phyloP scores from a whole-genome alignment of 2,113 vertebrate genomes.

The Peromyscus leucopus region DNA sequence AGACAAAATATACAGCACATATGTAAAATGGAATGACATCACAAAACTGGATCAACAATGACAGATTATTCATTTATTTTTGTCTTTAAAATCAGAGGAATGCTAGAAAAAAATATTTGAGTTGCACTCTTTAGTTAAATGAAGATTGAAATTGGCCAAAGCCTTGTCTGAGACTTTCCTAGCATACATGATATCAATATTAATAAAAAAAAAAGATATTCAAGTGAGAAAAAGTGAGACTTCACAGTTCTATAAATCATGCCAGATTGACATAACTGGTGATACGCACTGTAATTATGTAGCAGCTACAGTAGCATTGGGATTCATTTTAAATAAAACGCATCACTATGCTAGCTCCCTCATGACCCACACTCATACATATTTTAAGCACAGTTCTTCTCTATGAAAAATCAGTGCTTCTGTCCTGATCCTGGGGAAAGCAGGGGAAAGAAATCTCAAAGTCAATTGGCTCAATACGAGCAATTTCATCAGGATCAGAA shows the following conservation, averaged over 20 bases:
- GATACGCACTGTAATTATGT: slow-evolving; percentile 37
- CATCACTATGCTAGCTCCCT: not conserved
- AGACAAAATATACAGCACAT: not conserved
- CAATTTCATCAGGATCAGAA: slow-evolving; percentile 33
- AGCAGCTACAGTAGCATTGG: slow-evolving; percentile 17
- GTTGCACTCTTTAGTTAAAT: slow-evolving; percentile 40
- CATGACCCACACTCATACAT: not conserved
- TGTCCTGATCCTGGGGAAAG: not conserved
- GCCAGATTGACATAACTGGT: slow-evolving; percentile 21
- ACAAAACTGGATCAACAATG: not conserved
- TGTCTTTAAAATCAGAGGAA: slow-evolving; percentile 22
- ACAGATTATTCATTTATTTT: slow-evolving; percentile 44
- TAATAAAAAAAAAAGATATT: slow-evolving; percentile 35
- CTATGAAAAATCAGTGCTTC: slow-evolving; percentile 41
- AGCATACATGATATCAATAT: slow-evolving; percentile 44
- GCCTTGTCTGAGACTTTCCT: slow-evolving; percentile 13
- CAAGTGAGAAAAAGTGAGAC: slow-evolving; percentile 46
- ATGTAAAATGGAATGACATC: not conserved
- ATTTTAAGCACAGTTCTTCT: not conserved
- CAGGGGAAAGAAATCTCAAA: not conserved
- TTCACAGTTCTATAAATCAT: slow-evolving; percentile 53
- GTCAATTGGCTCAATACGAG: not conserved
- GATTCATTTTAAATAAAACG: slow-evolving; percentile 60
- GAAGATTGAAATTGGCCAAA: slow-evolving; percentile 56
- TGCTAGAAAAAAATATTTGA: slow-evolving; percentile 12